Evolutionary conservation across 2,113 vertebrate genomes (phyloP).

Genomic region (Charadrius vociferus): DNA sequence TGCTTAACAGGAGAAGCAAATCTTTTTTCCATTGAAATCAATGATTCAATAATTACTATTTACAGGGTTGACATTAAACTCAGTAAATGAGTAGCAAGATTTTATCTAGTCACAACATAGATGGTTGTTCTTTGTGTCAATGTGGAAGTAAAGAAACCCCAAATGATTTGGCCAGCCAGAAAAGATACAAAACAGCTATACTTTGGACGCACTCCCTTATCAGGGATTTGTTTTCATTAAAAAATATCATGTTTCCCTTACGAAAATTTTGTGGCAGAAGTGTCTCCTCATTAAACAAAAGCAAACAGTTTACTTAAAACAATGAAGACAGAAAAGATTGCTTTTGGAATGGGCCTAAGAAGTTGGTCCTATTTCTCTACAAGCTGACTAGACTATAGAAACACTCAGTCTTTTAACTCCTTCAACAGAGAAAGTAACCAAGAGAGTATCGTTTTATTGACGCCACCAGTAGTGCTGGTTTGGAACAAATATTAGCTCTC

Average conservation of each 20-base stretch:
- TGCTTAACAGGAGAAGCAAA: background rate
- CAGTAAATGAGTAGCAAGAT: background rate
- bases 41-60: background rate
- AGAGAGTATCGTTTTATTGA: background rate
- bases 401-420: background rate
- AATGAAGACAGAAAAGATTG: background rate
- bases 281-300: background rate
- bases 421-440: background rate
- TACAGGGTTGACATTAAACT: background rate
- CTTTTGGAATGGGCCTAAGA: background rate
- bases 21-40: background rate
- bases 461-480: background rate
- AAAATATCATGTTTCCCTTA: background rate
- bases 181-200: background rate
- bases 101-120: background rate
- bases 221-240: background rate
- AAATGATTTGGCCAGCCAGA: background rate
- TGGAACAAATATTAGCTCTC: slow-evolving; percentile 15
- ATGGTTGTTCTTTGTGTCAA: background rate
- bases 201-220: background rate
- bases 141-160: background rate
- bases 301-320: background rate
- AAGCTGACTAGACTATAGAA: background rate
- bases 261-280: background rate
- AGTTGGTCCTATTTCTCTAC: background rate